Evolutionary conservation across 2,888 invertebrate species (phyloP).

Genomic region (Exocentrus adspersus): DNA sequence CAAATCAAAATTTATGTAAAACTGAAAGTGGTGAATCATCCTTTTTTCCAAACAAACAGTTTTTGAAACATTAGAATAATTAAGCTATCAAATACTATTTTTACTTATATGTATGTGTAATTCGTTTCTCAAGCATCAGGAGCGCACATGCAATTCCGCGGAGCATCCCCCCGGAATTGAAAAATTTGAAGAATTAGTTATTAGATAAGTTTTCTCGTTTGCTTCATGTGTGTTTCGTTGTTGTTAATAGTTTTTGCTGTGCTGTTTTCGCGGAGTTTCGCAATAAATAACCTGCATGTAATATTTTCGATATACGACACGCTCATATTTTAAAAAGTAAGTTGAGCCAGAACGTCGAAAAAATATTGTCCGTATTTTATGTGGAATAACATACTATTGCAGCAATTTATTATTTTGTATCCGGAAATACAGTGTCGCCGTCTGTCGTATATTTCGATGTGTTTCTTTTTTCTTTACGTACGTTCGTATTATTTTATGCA

Average conservation of each 20-base stretch:
- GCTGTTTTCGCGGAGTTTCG: conserved; percentile 47
- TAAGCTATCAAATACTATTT: too few relatives aligned
- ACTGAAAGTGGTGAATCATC: too few relatives aligned
- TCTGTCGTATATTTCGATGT: conserved; percentile 1
- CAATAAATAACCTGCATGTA: conserved; percentile 44
- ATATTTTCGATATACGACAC: conserved; percentile 46
- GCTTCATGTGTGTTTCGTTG: conserved; percentile 55
- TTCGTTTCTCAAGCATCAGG: not conserved
- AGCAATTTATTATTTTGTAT: conserved; percentile 21
- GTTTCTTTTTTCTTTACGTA: not conserved
- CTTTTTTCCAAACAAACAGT: too few relatives aligned
- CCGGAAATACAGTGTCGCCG: conserved; percentile 8
- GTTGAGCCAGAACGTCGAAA: conserved; percentile 22
- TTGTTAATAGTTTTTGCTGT: conserved; percentile 54
- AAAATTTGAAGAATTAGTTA: conserved; percentile 54
- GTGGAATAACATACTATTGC: conserved; percentile 3
- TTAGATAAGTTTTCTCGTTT: conserved; percentile 57
- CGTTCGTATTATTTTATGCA: conserved; percentile 1
- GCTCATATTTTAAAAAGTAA: conserved; percentile 43
- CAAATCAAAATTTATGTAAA: too few relatives aligned
- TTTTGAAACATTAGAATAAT: too few relatives aligned
- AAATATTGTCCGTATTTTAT: conserved; percentile 30
- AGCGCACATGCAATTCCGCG: not conserved
- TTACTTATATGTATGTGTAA: too few relatives aligned
- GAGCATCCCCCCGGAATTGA: conserved; percentile 4